Evolutionary conservation across 2,797 vertebrate species (phyloP).

Genomic region (Miichthys miiuy): DNA sequence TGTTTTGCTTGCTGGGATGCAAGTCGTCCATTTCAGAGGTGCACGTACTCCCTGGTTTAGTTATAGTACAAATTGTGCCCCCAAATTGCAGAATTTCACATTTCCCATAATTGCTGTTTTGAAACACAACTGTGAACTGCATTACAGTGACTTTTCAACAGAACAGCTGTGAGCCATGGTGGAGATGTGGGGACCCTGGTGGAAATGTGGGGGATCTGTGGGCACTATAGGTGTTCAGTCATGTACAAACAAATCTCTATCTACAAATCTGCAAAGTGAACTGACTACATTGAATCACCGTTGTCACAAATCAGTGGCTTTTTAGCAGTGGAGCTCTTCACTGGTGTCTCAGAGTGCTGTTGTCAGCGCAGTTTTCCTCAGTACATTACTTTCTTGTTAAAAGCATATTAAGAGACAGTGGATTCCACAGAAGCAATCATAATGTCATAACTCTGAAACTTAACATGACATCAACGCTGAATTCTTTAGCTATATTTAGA

Average conservation of each 20-base stretch:
- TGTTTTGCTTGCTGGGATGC: conserved; percentile 53
- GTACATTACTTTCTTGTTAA: not conserved
- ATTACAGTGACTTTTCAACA: not conserved
- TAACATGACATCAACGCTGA: not conserved
- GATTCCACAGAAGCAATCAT: not conserved
- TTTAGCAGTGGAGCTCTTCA: conserved; percentile 2
- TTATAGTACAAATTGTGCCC: not conserved
- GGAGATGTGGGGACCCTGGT: not conserved
- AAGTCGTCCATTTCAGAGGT: conserved; percentile 33
- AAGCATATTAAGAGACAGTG: too few species aligned
- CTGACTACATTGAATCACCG: not conserved
- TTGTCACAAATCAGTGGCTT: not conserved
- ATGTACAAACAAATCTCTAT: not conserved
- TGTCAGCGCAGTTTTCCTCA: not conserved
- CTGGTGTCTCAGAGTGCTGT: not conserved
- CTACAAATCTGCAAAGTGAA: not conserved
- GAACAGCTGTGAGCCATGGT: not conserved
- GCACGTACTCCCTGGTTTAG: not conserved
- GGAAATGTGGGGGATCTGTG: not conserved
- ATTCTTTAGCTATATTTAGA: not conserved
- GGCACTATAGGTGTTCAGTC: not conserved
- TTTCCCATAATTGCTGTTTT: not conserved
- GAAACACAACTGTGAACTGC: not conserved
- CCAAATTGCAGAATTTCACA: conserved; percentile 10
- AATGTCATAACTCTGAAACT: not conserved